Percentiles rank a stretch among this genome's conserved stretches.
phyloP scores from a whole-genome alignment of 2,888 invertebrate species.

The Belgica antarctica region DNA sequence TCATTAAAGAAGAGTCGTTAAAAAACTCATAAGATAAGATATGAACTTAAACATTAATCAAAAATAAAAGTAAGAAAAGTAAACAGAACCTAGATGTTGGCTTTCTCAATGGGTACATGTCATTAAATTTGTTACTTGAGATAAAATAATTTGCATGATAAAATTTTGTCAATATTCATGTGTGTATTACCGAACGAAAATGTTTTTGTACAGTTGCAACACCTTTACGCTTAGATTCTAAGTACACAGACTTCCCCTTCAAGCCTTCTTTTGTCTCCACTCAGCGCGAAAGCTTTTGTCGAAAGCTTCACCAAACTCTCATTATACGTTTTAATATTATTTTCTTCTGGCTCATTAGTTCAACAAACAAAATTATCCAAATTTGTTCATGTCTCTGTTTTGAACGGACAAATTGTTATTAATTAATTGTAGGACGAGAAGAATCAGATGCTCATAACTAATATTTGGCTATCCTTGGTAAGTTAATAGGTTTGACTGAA shows the following conservation, averaged over 20 bases:
- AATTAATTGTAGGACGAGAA: slow-evolving; percentile 78
- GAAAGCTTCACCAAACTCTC: neutral
- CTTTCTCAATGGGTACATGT: slow-evolving; percentile 48
- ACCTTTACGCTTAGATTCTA: neutral
- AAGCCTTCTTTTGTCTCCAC: neutral
- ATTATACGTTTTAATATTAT: too few species aligned
- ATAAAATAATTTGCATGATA: slow-evolving; percentile 34
- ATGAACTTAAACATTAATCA: slow-evolving; percentile 15
- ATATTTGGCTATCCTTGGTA: slow-evolving; percentile 94
- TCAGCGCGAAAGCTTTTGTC: neutral
- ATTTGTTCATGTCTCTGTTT: slow-evolving; percentile 9
- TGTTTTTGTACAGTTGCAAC: slow-evolving; percentile 22
- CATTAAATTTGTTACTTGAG: slow-evolving; percentile 46
- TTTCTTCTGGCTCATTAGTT: neutral
- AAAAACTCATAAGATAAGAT: too few species aligned
- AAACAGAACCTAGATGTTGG: slow-evolving; percentile 47
- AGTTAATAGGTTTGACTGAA: slow-evolving; percentile 57
- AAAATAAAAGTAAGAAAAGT: slow-evolving; percentile 21
- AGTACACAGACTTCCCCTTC: neutral
- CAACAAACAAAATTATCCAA: slow-evolving; percentile 2
- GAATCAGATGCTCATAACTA: slow-evolving; percentile 92
- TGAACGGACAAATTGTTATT: slow-evolving; percentile 18
- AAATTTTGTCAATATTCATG: slow-evolving; percentile 28
- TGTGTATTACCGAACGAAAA: slow-evolving; percentile 15
- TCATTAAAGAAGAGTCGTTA: neutral